phyloP scores from a whole-genome alignment of 2,888 invertebrate genomes.

The Agriopis marginaria region DNA sequence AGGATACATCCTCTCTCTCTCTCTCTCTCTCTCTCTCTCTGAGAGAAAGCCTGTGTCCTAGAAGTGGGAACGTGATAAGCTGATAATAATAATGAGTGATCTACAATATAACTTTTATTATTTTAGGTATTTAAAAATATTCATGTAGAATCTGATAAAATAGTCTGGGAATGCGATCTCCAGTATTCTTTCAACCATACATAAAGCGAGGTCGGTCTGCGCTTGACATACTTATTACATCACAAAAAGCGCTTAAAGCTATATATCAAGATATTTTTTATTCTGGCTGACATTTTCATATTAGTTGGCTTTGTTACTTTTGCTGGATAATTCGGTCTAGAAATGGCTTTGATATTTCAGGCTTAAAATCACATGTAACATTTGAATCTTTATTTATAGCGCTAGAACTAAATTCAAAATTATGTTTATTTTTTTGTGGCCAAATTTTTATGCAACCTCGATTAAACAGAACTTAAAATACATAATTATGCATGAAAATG shows the following conservation, averaged over 20 bases:
- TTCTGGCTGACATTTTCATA: conserved; percentile 28
- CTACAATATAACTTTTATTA: too few relatives aligned
- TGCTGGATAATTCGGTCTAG: neutral
- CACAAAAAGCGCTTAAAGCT: conserved; percentile 40
- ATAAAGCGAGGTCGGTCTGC: conserved; percentile 39
- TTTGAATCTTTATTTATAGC: conserved; percentile 2
- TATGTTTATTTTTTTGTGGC: too few relatives aligned
- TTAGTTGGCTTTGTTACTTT: conserved; percentile 16
- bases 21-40: too few relatives aligned
- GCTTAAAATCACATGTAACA: neutral
- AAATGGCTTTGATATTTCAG: conserved; percentile 15
- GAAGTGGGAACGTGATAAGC: too few relatives aligned
- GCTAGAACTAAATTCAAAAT: neutral
- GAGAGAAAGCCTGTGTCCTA: too few relatives aligned
- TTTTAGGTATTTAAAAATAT: too few relatives aligned
- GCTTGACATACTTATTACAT: conserved; percentile 46
- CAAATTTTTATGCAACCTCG: too few relatives aligned
- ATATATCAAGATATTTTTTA: conserved; percentile 38
- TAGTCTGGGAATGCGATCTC: conserved; percentile 33
- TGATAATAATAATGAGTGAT: too few relatives aligned
- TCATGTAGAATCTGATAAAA: conserved; percentile 13
- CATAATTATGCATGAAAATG: too few relatives aligned
- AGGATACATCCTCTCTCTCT: too few relatives aligned
- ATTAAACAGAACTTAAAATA: too few relatives aligned
- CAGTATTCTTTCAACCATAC: conserved; percentile 40